Evolutionary conservation across 2,888 invertebrate genomes (phyloP).

Genomic region (Caenorhabditis becei): DNA sequence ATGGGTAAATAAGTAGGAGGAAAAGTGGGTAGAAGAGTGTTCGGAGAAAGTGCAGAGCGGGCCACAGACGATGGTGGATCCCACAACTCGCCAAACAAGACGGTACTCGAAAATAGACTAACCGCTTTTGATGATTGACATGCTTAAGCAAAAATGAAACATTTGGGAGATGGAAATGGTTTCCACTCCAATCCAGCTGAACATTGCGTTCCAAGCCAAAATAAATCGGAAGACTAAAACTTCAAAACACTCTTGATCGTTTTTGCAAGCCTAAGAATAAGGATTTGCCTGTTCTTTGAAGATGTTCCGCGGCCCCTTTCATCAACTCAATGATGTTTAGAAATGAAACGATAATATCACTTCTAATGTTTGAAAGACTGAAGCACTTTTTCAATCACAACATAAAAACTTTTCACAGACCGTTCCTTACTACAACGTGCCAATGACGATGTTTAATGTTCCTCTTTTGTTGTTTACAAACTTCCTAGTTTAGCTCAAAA

Average conservation of each 20-base stretch:
- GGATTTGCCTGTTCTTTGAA: too few species aligned
- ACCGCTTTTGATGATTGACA: slow-evolving; percentile 49
- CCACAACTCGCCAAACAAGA: slow-evolving; percentile 56
- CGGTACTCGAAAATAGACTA: slow-evolving; percentile 40
- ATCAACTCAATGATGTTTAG: too few species aligned
- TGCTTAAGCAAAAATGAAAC: slow-evolving; percentile 16
- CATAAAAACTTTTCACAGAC: too few species aligned
- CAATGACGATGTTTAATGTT: slow-evolving; percentile 44
- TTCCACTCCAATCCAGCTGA: slow-evolving; percentile 23
- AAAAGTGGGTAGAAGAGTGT: slow-evolving; percentile 49
- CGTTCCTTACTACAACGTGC: too few species aligned
- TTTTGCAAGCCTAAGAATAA: too few species aligned
- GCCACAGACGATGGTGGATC: slow-evolving; percentile 25
- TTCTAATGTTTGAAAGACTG: too few species aligned
- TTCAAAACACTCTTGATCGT: too few species aligned
- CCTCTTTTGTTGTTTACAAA: slow-evolving; percentile 24
- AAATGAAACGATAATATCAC: too few species aligned
- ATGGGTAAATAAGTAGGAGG: slow-evolving; percentile 59
- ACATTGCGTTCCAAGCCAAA: too few species aligned
- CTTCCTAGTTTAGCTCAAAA: slow-evolving; percentile 15
- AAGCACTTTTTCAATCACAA: too few species aligned
- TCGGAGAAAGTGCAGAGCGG: slow-evolving; percentile 51
- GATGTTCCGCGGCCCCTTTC: too few species aligned
- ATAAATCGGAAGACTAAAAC: too few species aligned
- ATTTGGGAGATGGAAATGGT: slow-evolving; percentile 19